phyloP scores from a whole-genome alignment of 2,113 vertebrate genomes.

The Cheilinus undulatus region DNA sequence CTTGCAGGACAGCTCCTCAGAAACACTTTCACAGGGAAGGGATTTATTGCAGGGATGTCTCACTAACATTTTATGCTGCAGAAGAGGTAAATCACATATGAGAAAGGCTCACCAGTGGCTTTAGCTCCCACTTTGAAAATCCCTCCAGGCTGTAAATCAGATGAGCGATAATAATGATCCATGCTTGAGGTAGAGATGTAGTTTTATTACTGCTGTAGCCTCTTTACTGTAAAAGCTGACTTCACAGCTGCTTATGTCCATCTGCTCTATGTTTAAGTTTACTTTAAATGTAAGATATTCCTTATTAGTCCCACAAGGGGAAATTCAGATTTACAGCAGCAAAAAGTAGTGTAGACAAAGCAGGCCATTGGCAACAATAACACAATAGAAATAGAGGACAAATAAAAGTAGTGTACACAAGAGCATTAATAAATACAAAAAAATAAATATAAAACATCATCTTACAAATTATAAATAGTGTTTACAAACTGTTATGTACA shows the following conservation, averaged over 20 bases:
- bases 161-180: neutral
- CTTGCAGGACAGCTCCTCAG: conserved; percentile 2
- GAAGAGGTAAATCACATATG: conserved; percentile 23
- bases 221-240: neutral
- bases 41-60: conserved; percentile 30
- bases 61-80: conserved; percentile 14
- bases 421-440: too few relatives aligned
- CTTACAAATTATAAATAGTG: too few relatives aligned
- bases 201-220: conserved; percentile 1
- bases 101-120: conserved; percentile 4
- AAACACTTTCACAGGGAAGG: conserved; percentile 18
- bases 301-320: too few relatives aligned
- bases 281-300: too few relatives aligned
- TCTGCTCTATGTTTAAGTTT: neutral
- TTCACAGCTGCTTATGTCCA: neutral
- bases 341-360: too few relatives aligned
- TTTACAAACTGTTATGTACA: too few relatives aligned
- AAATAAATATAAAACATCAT: too few relatives aligned
- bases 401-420: too few relatives aligned
- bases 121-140: conserved; percentile 28
- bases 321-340: too few relatives aligned
- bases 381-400: too few relatives aligned
- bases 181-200: neutral
- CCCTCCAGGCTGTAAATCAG: conserved; percentile 25
- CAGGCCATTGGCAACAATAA: too few relatives aligned